These are phyloP conservation scores for Apteryx mantelli DNA, from an alignment of 2,113 vertebrate species.

Conservation along the genomic window DNA sequence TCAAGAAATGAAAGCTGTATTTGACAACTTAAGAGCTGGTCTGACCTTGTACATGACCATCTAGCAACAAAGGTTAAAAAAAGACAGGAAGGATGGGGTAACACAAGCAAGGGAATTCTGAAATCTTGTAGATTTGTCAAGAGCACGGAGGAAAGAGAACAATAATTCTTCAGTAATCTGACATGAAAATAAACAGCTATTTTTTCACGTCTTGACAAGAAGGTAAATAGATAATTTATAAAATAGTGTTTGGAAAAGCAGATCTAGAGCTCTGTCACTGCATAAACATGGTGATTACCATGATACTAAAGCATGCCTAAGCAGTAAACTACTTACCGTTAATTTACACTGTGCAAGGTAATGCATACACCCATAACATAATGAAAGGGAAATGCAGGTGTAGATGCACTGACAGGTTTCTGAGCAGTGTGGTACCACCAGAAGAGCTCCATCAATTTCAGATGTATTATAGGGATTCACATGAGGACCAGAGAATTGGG, in stretches of 20 bases:
- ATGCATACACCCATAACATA: background rate
- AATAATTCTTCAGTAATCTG: background rate
- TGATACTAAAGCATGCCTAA: background rate
- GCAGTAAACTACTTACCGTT: background rate
- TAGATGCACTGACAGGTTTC: conserved; percentile 5
- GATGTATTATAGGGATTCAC: background rate
- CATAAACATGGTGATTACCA: conserved; percentile 6
- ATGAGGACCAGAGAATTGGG: background rate
- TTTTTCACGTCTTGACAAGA: background rate
- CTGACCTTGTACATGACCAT: background rate
- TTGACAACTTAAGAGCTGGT: background rate
- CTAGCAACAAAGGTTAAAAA: background rate
- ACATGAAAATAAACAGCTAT: background rate
- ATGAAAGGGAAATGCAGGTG: background rate
- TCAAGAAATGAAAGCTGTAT: background rate
- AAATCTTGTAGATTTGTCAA: background rate
- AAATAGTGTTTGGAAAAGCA: conserved; percentile 20
- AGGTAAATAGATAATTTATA: conserved; percentile 25
- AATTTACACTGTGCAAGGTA: background rate
- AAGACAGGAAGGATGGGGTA: background rate
- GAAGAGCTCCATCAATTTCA: background rate
- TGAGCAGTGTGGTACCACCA: background rate
- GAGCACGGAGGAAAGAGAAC: background rate
- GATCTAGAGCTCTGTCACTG: background rate
- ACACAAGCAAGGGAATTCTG: background rate